phyloP scores from a whole-genome alignment of 2,113 vertebrate species.

The Micronycteris hirsuta region DNA sequence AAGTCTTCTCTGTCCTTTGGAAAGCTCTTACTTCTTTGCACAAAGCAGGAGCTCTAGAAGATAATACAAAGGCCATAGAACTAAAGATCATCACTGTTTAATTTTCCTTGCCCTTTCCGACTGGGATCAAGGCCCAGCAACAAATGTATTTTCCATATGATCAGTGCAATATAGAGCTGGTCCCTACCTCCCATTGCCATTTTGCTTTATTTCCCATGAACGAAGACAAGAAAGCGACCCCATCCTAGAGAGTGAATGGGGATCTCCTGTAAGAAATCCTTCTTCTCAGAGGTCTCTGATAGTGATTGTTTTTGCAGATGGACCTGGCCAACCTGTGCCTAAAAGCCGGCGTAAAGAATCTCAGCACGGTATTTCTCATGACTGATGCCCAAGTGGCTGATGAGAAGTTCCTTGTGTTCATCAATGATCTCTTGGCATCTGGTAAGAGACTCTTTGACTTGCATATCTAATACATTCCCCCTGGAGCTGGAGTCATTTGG shows the following conservation, averaged over 20 bases:
- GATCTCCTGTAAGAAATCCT: background rate
- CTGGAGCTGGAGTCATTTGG: background rate
- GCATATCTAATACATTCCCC: background rate
- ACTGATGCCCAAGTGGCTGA: conserved; percentile 92
- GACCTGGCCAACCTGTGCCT: conserved; percentile 90
- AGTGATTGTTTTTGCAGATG: conserved; percentile 67
- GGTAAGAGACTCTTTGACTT: conserved; percentile 77
- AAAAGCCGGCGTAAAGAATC: conserved; percentile 91
- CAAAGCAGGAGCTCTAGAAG: background rate
- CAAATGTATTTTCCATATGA: background rate
- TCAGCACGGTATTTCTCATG: conserved; percentile 92
- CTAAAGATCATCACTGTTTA: background rate
- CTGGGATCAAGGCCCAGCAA: background rate
- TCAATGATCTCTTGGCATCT: conserved; percentile 95
- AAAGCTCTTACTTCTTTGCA: background rate
- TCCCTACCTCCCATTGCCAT: fast-evolving
- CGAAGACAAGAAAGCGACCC: background rate
- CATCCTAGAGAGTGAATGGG: background rate
- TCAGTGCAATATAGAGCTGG: background rate
- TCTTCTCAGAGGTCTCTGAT: background rate
- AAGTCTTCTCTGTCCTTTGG: background rate
- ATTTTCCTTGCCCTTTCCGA: background rate
- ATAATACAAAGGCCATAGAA: background rate
- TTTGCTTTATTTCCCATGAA: background rate
- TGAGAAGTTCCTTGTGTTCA: conserved; percentile 93